Evolutionary conservation across 1,140 invertebrate genomes (phyloP), one percentile per base, ranked within the genome.

Genomic region (Drosophila auraria): DNA sequence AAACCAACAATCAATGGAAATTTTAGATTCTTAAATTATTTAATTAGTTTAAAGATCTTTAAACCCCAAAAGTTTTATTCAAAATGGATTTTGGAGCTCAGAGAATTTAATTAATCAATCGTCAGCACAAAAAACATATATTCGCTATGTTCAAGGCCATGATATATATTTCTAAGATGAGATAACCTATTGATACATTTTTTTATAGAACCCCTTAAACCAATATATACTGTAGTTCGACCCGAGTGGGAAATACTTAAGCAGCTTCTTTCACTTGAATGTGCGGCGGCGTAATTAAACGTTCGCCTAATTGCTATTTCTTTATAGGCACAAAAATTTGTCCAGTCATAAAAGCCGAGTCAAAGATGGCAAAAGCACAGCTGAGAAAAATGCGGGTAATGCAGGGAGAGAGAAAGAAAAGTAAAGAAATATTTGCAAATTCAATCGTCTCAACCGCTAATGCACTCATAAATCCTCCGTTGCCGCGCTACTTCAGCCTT

Each of bases 251-350:
- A 49, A 54, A 33, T 47, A 59, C 45, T 50, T 73, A 42, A 40
- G 33, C 54, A 56, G 38, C 60, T 60, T 77, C 73, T 68, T 66
- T 78, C 42, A 45, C 47, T 53, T 38, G 30, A 47, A 53, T 25
- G 25, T 49, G 40, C 33, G 71, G 68, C 45, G 54, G 5, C 15
- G 73, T 83, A 87, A 87, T 89, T 89, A 87, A 89, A 83, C 74
- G 69, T 78, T 81, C 53, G 62, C 42, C 84, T 87, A 75, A 87
- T 87, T 87, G 81, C 69, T 74, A 78, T 81, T 87, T 79, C 68
- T 68, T 73, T 71, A 71, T 72, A 58, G 57, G 47, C 61, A 66
- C 69, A 83, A 74, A 84, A 83, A 89, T 78, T 87, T 80, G 71
- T 71, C 61, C 49, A 86, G 62, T 84, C 81, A 83, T 87, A 89